A percentile compares a stretch with the other conserved stretches of the same genome.
These are phyloP conservation scores for Drosophila setosimentum DNA, from an alignment of 2,888 invertebrate genomes.

Conservation along the genomic window DNA sequence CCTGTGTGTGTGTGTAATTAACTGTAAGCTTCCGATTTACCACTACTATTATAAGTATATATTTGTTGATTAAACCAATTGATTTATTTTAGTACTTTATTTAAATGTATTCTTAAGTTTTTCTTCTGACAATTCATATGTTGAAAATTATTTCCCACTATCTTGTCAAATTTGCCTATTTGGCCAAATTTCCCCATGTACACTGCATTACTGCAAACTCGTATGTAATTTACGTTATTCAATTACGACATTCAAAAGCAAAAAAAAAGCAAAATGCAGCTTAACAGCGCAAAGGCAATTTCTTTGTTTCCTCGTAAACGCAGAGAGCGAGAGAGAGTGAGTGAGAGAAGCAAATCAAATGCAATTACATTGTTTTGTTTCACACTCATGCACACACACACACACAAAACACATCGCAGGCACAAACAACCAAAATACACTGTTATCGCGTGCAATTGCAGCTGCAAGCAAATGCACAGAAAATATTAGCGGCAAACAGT, in stretches of 20 bases:
- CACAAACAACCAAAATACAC: conserved; percentile 34
- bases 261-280: too few species aligned
- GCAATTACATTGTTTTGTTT: conserved; percentile 53
- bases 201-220: neutral
- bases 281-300: conserved; percentile 41
- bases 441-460: conserved; percentile 56
- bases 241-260: conserved; percentile 38
- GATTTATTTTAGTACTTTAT: too few species aligned
- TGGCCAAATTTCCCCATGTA: conserved; percentile 8
- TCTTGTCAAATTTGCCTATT: neutral
- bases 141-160: neutral
- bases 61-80: neutral
- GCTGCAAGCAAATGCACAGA: conserved; percentile 50
- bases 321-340: conserved; percentile 9
- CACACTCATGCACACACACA: conserved; percentile 21
- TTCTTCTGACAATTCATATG: neutral
- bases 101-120: too few species aligned
- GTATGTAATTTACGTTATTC: conserved; percentile 25
- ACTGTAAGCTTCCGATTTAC: neutral
- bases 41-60: neutral
- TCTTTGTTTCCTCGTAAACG: conserved; percentile 31
- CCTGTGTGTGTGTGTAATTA: neutral
- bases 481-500: conserved; percentile 29
- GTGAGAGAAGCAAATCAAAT: conserved; percentile 47
- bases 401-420: neutral